Evolutionary conservation across 2,888 invertebrate genomes (phyloP).

Genomic region (Caenorhabditis virilis): DNA sequence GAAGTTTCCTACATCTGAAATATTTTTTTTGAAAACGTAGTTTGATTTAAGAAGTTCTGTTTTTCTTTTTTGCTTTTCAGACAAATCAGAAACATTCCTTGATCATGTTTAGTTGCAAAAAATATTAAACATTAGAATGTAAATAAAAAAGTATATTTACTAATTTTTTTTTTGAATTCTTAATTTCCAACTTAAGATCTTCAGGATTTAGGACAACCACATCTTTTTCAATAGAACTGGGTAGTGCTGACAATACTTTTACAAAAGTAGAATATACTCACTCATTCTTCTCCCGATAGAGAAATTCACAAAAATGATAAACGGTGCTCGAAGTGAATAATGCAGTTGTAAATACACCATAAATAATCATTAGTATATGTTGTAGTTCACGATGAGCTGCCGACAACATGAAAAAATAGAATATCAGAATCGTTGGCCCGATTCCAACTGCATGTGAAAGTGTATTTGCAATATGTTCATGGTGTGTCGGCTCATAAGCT

Average conservation of each 20-base stretch:
- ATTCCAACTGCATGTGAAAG: constrained; percentile 63
- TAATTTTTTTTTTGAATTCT: too few relatives aligned
- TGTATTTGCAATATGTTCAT: constrained; percentile 64
- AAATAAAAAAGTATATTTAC: too few relatives aligned
- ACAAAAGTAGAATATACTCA: constrained; percentile 15
- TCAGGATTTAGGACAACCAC: too few relatives aligned
- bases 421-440: constrained; percentile 50
- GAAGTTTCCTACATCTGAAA: constrained; percentile 47
- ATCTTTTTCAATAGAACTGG: too few relatives aligned
- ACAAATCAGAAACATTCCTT: too few relatives aligned
- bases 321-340: constrained; percentile 61
- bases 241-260: background rate
- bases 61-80: too few relatives aligned
- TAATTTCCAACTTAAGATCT: too few relatives aligned
- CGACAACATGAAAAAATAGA: constrained; percentile 45
- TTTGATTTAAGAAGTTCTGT: too few relatives aligned
- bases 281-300: constrained; percentile 53
- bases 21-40: background rate
- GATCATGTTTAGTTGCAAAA: too few relatives aligned
- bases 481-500: constrained; percentile 62
- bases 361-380: constrained; percentile 54
- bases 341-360: constrained; percentile 60
- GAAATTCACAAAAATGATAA: constrained; percentile 63
- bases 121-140: too few relatives aligned
- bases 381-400: constrained; percentile 58